Evolutionary conservation across 2,113 vertebrate species (phyloP).

Genomic region (Nicator chloris): DNA sequence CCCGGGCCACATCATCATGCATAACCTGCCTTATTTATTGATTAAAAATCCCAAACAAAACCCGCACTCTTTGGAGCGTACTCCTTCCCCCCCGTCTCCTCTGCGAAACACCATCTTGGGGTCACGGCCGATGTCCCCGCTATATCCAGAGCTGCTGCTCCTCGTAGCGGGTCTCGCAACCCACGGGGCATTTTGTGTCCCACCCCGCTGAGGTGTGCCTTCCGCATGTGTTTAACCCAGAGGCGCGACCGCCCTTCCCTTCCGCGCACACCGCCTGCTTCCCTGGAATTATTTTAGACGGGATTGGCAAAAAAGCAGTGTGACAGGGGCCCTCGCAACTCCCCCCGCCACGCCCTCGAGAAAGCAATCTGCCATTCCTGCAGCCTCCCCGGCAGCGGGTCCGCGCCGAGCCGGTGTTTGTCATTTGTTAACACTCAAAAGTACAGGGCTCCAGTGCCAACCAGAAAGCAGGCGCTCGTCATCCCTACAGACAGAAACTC

Average conservation of each 20-base stretch:
- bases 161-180: neutral
- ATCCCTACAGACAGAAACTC: neutral
- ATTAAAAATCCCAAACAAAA: neutral
- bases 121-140: neutral
- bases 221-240: neutral
- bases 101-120: neutral
- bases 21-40: neutral
- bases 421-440: constrained; percentile 1
- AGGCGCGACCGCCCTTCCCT: neutral
- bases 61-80: accelerated
- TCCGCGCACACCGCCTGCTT: neutral
- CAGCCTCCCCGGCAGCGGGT: neutral
- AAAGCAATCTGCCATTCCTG: neutral
- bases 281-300: neutral
- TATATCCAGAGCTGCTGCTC: neutral
- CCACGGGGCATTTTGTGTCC: neutral
- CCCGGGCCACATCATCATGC: accelerated
- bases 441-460: neutral
- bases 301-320: neutral
- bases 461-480: neutral
- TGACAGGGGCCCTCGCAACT: neutral
- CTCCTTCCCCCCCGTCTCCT: neutral
- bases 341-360: neutral
- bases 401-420: neutral
- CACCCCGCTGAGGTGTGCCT: neutral